phyloP scores from a whole-genome alignment of 1,140 invertebrate species.

The Atta colombica region DNA sequence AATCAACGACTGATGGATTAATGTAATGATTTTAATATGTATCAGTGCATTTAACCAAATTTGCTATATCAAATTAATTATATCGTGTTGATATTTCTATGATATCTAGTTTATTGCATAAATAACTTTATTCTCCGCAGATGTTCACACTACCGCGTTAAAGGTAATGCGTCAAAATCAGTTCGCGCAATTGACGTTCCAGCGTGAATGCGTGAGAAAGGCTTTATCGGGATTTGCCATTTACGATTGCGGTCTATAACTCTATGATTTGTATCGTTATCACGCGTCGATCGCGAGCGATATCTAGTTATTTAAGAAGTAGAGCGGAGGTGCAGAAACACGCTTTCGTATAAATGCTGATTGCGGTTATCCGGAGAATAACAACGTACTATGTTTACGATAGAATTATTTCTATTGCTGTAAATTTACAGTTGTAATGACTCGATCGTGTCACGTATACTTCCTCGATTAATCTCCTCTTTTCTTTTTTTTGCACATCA shows the following conservation, averaged over 20 bases:
- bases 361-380: constrained; percentile 49
- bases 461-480: background rate
- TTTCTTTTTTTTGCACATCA: background rate
- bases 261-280: constrained; percentile 42
- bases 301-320: constrained; percentile 36
- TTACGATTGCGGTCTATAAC: constrained; percentile 1
- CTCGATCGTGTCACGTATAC: constrained; percentile 17
- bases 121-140: constrained; percentile 74
- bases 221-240: constrained; percentile 1
- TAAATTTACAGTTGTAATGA: background rate
- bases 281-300: constrained; percentile 28
- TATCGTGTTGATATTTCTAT: constrained; percentile 54
- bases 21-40: too few species aligned
- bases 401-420: constrained; percentile 5
- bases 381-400: constrained; percentile 40
- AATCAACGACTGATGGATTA: too few species aligned
- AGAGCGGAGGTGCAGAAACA: constrained; percentile 28
- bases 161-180: constrained; percentile 11
- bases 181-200: background rate
- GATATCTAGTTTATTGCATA: constrained; percentile 59
- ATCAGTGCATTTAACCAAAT: too few species aligned
- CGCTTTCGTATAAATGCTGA: constrained; percentile 18
- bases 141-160: background rate
- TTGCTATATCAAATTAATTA: constrained; percentile 69
- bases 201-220: constrained; percentile 19